Conservation (phyloP, 2,113 vertebrate genomes). For the Limanda limanda region DNA sequence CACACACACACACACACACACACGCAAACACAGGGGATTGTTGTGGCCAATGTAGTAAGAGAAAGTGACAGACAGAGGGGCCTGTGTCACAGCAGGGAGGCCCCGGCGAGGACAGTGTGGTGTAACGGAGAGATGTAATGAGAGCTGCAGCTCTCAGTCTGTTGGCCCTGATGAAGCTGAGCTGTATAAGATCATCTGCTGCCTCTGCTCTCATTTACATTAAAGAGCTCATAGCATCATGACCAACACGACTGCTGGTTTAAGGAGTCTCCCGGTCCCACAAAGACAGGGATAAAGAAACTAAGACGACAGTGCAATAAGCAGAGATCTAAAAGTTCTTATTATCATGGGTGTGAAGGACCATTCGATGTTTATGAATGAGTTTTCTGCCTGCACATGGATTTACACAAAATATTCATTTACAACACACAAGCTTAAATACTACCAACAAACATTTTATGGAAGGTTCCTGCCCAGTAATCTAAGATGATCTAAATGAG, state of each 20-base stretch:
- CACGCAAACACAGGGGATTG: constrained; percentile 62
- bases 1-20: constrained; percentile 33
- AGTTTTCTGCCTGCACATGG: constrained; percentile 7
- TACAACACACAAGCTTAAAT: constrained; percentile 14
- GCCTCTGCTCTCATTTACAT: constrained; percentile 32
- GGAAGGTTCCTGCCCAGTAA: constrained; percentile 41
- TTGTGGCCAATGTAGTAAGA: constrained; percentile 49
- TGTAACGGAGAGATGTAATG: constrained; percentile 32
- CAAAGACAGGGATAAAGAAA: background rate
- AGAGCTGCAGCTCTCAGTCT: constrained; percentile 35
- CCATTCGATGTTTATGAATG: constrained; percentile 10
- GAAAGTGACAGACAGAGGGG: constrained; percentile 78
- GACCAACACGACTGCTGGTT: background rate
- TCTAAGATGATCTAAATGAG: constrained; percentile 69
- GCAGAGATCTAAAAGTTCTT: background rate
- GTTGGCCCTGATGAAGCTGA: constrained; percentile 19
- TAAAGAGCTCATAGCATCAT: background rate
- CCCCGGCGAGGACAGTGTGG: constrained; percentile 54
- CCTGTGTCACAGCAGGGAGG: constrained; percentile 70
- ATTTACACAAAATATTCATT: constrained; percentile 37
- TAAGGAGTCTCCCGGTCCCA: background rate
- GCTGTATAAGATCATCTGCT: constrained; percentile 41
- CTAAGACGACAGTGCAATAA: background rate
- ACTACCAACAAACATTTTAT: constrained; percentile 63
- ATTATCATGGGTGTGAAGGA: background rate